Evolutionary conservation across 2,113 vertebrate genomes (phyloP).

Genomic region (Amblyopsis rosae): DNA sequence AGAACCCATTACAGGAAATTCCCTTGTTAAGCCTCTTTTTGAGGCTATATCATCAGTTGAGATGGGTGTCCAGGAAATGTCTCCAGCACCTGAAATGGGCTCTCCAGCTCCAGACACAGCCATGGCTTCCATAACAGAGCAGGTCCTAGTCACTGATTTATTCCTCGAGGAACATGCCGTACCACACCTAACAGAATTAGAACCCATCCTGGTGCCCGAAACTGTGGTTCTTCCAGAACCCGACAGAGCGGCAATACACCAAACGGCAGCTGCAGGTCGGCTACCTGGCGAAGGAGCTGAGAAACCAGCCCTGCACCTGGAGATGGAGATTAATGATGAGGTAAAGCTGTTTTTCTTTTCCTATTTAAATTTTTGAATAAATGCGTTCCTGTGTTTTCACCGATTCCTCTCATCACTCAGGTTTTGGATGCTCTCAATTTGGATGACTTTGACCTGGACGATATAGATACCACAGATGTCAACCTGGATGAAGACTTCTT

Average conservation of each 20-base stretch:
- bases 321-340: constrained; percentile 34
- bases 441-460: constrained; percentile 89
- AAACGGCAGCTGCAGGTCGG: constrained; percentile 1
- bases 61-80: constrained; percentile 13
- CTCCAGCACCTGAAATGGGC: not conserved
- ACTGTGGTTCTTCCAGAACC: constrained; percentile 7
- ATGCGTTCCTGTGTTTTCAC: not conserved
- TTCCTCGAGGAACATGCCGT: constrained; percentile 7
- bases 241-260: constrained; percentile 3
- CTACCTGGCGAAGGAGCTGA: constrained; percentile 2
- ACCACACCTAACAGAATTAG: constrained; percentile 4
- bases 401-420: constrained; percentile 56
- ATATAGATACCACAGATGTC: constrained; percentile 90
- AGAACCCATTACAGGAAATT: not conserved
- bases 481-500: constrained; percentile 91
- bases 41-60: constrained; percentile 1
- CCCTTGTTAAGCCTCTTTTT: not conserved
- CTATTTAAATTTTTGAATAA: not conserved
- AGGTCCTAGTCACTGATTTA: not conserved
- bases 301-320: constrained; percentile 18
- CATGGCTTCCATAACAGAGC: not conserved
- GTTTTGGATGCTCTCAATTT: constrained; percentile 87
- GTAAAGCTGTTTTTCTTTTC: constrained; percentile 15
- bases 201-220: not conserved
- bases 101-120: not conserved